Conservation (phyloP, 2,797 vertebrate genomes). For the Alosa sapidissima region DNA sequence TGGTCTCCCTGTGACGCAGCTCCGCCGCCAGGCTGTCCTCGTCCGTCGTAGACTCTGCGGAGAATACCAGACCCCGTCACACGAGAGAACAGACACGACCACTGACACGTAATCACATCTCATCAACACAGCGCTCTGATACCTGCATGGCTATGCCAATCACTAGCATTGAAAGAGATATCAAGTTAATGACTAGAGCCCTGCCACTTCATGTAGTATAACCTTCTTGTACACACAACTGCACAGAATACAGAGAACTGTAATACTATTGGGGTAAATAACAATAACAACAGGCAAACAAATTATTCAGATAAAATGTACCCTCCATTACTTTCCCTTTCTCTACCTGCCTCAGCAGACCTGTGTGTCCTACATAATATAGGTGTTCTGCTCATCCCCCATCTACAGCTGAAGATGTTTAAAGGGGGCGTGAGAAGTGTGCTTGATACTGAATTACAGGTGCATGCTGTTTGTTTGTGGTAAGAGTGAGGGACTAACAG, state of each 20-base stretch:
- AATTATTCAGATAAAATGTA: background rate
- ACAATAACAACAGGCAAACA: background rate
- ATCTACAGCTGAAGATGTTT: background rate
- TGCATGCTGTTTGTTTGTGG: background rate
- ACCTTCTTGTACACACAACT: background rate
- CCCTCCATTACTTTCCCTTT: background rate
- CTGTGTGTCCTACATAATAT: background rate
- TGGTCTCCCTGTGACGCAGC: slow-evolving; percentile 88
- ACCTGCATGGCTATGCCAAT: background rate
- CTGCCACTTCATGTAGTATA: background rate
- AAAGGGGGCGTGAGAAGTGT: background rate
- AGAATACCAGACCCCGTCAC: background rate
- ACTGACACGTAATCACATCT: background rate
- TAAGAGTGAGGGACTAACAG: background rate
- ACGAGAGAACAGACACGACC: background rate
- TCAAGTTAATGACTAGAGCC: background rate
- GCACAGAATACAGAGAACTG: background rate
- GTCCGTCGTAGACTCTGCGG: slow-evolving; percentile 87
- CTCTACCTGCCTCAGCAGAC: background rate
- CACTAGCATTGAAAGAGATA: background rate
- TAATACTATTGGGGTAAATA: background rate
- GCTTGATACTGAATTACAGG: background rate
- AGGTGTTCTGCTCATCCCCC: background rate
- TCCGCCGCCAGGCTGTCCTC: slow-evolving; percentile 87
- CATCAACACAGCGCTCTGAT: background rate